Base-by-base conservation (phyloP, 1,140 invertebrate species). In the Polyergus mexicanus region DNA sequence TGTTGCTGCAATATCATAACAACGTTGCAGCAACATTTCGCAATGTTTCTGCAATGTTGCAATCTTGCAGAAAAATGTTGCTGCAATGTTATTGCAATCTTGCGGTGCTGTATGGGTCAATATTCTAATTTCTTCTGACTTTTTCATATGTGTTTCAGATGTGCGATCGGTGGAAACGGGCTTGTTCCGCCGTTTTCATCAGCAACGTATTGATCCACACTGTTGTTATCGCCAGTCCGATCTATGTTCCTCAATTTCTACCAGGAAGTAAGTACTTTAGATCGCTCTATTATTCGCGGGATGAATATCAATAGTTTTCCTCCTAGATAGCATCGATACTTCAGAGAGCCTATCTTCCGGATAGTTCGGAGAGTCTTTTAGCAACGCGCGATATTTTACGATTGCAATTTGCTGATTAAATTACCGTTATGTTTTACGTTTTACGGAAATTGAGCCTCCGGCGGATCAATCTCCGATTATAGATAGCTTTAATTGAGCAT, bases 201-300 rank as follows among this genome's bases (percentile, higher is more conserved):
- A 88, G 89, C 83, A 92, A 91, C 54, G 84, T 93, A 62, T 74
- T 94, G 68, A 77, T 94, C 60, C 80, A 87, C 22, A 84, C 85
- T 35, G 69, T 85, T 41, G 88, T 87, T 19, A 69, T 89, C n/a
- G 92, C 91, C 69, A 92, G 86, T 63, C 94, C 94, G 51, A 91
- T 95, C 62, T 94, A 94, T 72, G 85, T 93, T 69, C 92, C 94
- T 72, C 93, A 94, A 86, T 94, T 94, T 85, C 86, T 93, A 47
- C 89, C 92, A 44, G 93, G 91, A 85, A 94, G 94, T 94, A 91
- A 94, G 94, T 88, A 47, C 35, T 65, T 62, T 51, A 78, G 13
- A 60, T 72, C 38, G 16, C 28, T 68, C 58, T 85, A 68, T 86
- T 71, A 63, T 81, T 68, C 47, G n/a, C 72, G 13, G 56, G 68